Conservation (phyloP, 2,113 vertebrate genomes). For the Nicator chloris region DNA sequence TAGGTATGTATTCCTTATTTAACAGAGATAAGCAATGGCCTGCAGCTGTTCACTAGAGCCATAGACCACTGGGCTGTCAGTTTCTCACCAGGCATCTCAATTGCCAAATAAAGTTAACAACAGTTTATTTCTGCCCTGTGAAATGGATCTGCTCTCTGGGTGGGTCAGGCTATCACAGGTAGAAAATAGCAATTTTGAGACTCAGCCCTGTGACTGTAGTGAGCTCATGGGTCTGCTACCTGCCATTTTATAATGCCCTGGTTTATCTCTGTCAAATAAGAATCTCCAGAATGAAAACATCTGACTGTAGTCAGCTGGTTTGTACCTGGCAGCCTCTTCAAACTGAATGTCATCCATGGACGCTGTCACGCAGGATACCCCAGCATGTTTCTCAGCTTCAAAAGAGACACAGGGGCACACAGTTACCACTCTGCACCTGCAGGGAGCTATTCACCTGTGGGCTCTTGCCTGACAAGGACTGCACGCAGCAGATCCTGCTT, state of each 20-base stretch:
- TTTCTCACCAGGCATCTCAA: background rate
- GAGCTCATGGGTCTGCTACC: background rate
- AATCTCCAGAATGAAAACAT: background rate
- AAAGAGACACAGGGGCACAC: slow-evolving; percentile 15
- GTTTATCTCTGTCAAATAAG: background rate
- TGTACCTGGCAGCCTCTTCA: slow-evolving; percentile 77
- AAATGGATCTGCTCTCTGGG: background rate
- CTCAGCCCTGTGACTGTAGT: background rate
- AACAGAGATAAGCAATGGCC: background rate
- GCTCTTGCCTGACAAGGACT: background rate
- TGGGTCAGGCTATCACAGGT: background rate
- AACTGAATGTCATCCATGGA: slow-evolving; percentile 83
- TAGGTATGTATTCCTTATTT: background rate
- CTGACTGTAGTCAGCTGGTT: background rate
- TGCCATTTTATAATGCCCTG: background rate
- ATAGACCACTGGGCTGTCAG: background rate
- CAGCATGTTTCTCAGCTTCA: slow-evolving; percentile 82
- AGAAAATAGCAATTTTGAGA: background rate
- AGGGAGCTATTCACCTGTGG: background rate
- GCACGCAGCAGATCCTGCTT: background rate
- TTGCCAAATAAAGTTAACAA: background rate
- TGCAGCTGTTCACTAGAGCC: background rate
- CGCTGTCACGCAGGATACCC: slow-evolving; percentile 76
- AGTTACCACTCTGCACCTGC: background rate
- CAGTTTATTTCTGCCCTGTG: background rate